A percentile compares a stretch with the other conserved stretches of the same genome.
Evolutionary conservation across 2,113 vertebrate genomes (phyloP).

Genomic region (Phylloscopus whistleri): DNA sequence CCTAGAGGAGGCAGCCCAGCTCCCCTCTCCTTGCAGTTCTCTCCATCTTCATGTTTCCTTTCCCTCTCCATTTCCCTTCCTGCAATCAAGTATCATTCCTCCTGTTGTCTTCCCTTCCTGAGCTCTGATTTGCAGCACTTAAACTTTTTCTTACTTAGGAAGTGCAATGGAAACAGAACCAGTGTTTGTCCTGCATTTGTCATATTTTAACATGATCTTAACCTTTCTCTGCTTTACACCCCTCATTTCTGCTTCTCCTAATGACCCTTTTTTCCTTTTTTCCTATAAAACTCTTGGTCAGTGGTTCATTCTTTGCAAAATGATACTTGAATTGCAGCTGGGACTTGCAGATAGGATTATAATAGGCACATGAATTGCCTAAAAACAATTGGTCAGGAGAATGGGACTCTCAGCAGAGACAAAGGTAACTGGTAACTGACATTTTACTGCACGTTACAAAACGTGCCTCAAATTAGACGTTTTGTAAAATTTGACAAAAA

Average conservation of each 20-base stretch:
- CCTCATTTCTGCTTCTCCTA: neutral
- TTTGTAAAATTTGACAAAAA: neutral
- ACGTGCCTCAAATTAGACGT: neutral
- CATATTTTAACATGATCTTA: neutral
- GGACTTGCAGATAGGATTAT: neutral
- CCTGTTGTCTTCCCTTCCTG: neutral
- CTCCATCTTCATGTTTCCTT: neutral
- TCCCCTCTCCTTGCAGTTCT: neutral
- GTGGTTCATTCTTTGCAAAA: neutral
- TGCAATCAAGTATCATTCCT: neutral
- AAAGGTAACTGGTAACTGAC: neutral
- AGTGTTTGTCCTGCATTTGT: neutral
- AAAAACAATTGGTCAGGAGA: neutral
- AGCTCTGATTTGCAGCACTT: neutral
- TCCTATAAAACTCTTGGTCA: neutral
- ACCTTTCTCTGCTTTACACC: neutral
- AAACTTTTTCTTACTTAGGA: neutral
- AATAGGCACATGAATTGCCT: neutral
- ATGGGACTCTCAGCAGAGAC: neutral
- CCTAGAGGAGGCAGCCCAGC: neutral
- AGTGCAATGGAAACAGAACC: neutral
- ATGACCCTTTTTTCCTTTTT: neutral
- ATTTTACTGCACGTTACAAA: neutral
- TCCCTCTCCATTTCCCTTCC: neutral
- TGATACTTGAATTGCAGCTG: neutral